A percentile compares a stretch with the other conserved stretches of the same genome.
phyloP scores from a whole-genome alignment of 2,888 invertebrate genomes.

The Hypolimnas misippus region DNA sequence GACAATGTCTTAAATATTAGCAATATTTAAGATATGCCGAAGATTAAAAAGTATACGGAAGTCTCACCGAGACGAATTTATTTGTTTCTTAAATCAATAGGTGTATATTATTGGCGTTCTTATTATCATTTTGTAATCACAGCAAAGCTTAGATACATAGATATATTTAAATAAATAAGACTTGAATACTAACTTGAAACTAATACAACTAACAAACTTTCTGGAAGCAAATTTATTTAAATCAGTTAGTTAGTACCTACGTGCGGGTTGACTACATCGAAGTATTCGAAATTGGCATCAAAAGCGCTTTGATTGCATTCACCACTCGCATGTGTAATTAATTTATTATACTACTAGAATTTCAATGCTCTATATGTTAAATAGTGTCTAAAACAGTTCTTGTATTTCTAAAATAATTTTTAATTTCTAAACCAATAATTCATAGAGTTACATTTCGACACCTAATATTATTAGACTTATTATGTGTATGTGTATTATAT shows the following conservation, averaged over 20 bases:
- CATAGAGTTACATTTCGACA: too few species aligned
- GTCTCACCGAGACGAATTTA: neutral
- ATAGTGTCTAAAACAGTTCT: too few species aligned
- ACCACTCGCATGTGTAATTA: constrained; percentile 16
- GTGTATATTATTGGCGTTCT: neutral
- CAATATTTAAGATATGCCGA: neutral
- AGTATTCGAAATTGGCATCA: constrained; percentile 18
- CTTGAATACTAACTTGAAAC: neutral
- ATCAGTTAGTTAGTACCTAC: constrained; percentile 13
- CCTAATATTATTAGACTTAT: too few species aligned
- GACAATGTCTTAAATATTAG: neutral
- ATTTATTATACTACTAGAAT: neutral
- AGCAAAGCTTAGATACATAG: too few species aligned
- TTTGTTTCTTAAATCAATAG: neutral
- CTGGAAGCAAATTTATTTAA: constrained; percentile 11
- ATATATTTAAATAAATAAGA: neutral
- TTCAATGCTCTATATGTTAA: neutral
- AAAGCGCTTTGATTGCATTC: constrained; percentile 7
- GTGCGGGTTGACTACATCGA: constrained; percentile 14
- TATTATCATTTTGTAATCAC: neutral
- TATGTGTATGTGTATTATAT: too few species aligned
- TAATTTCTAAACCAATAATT: too few species aligned
- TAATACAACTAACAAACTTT: constrained; percentile 32
- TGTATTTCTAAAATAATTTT: too few species aligned
- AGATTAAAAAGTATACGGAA: neutral